These are phyloP conservation scores for Cryptotermes secundus DNA, from an alignment of 1,140 invertebrate genomes.

Conservation along the genomic window DNA sequence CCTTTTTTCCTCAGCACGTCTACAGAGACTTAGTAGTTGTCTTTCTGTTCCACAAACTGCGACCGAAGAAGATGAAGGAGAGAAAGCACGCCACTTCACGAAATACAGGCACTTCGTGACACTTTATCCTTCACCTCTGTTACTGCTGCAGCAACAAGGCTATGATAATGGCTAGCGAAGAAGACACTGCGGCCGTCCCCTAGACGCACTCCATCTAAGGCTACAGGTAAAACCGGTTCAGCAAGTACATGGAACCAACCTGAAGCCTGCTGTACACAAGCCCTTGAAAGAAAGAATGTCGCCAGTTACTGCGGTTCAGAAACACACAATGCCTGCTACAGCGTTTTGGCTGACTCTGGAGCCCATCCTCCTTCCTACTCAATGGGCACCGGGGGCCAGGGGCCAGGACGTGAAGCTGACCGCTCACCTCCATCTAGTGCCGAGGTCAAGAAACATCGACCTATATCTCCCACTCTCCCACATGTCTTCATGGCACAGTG, in stretches of 20 bases:
- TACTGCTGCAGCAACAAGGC: neutral
- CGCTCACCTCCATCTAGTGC: too few relatives aligned
- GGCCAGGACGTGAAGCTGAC: too few relatives aligned
- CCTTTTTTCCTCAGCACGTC: neutral
- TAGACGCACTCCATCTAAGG: neutral
- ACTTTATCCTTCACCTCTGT: slow-evolving; percentile 1
- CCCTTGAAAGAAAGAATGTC: neutral
- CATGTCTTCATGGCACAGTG: too few relatives aligned
- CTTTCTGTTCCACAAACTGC: neutral
- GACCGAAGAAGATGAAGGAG: neutral
- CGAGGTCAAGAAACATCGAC: too few relatives aligned
- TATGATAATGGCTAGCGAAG: neutral
- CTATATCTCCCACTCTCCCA: too few relatives aligned
- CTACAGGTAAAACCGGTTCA: neutral
- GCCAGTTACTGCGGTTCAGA: neutral
- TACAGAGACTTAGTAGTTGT: neutral
- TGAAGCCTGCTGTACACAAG: neutral
- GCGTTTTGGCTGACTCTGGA: too few relatives aligned
- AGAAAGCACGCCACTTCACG: neutral
- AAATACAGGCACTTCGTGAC: neutral
- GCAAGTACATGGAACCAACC: neutral
- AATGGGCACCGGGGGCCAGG: too few relatives aligned
- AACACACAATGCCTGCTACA: too few relatives aligned
- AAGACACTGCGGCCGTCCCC: neutral
- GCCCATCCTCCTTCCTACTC: too few relatives aligned